phyloP scores from a whole-genome alignment of 1,140 invertebrate genomes.

The Eriosoma lanigerum region DNA sequence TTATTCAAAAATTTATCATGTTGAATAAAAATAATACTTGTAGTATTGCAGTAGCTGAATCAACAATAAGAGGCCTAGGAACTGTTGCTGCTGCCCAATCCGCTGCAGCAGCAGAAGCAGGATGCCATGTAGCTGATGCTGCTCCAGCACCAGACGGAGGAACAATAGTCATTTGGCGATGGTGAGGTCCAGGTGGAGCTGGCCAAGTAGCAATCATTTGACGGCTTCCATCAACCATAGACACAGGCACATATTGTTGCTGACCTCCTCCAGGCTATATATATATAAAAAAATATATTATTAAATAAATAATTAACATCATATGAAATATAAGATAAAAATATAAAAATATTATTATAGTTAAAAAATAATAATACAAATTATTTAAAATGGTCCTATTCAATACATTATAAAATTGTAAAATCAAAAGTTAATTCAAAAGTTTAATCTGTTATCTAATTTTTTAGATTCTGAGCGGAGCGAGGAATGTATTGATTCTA shows the following conservation, averaged over 20 bases:
- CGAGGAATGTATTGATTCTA: too few relatives aligned
- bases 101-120: conserved; percentile 68
- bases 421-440: too few relatives aligned
- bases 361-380: too few relatives aligned
- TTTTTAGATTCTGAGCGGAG: too few relatives aligned
- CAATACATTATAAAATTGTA: too few relatives aligned
- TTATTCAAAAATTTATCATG: not conserved
- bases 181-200: conserved; percentile 60
- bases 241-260: conserved; percentile 86
- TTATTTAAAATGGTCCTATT: too few relatives aligned
- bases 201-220: conserved; percentile 79
- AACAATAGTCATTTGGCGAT: conserved; percentile 73
- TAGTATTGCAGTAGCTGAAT: conserved; percentile 69
- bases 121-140: conserved; percentile 71
- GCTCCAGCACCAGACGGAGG: conserved; percentile 85
- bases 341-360: too few relatives aligned
- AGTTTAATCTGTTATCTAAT: too few relatives aligned
- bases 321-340: too few relatives aligned
- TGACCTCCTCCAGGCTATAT: conserved; percentile 62
- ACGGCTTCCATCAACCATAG: conserved; percentile 78
- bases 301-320: not conserved
- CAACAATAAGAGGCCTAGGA: conserved; percentile 72
- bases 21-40: conserved; percentile 61
- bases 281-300: not conserved
- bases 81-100: conserved; percentile 67